Evolutionary conservation across 1,140 invertebrate species (phyloP).

Genomic region (Battus philenor): DNA sequence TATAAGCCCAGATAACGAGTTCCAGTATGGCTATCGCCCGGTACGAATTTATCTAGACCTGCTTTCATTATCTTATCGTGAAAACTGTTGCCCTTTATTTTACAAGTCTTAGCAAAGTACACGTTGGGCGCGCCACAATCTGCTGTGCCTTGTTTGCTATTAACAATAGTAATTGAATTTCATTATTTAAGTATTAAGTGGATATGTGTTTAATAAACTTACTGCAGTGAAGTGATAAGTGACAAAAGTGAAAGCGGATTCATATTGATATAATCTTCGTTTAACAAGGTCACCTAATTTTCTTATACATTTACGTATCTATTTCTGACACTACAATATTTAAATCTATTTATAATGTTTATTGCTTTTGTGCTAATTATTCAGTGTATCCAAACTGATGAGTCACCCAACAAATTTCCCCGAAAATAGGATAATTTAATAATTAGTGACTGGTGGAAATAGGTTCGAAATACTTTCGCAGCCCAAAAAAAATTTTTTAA

Average conservation of each 20-base stretch:
- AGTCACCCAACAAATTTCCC: too few relatives aligned
- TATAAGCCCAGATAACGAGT: conserved; percentile 40
- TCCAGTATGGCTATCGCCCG: conserved; percentile 44
- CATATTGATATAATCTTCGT: not conserved
- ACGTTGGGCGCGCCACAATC: conserved; percentile 37
- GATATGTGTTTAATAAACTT: conserved; percentile 12
- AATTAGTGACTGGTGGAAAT: too few relatives aligned
- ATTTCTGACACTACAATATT: too few relatives aligned
- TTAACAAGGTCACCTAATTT: conserved; percentile 13
- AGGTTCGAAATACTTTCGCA: too few relatives aligned
- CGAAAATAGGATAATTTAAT: too few relatives aligned
- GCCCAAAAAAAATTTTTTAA: too few relatives aligned
- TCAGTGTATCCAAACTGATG: too few relatives aligned
- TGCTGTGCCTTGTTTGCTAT: not conserved
- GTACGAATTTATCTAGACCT: conserved; percentile 72
- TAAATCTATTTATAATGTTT: too few relatives aligned
- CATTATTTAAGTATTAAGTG: not conserved
- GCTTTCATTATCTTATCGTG: conserved; percentile 70
- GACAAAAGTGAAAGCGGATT: conserved; percentile 6
- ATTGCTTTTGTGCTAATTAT: too few relatives aligned
- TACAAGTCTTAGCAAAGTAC: conserved; percentile 38
- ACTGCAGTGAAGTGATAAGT: not conserved
- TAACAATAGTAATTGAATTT: not conserved
- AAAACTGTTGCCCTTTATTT: conserved; percentile 60
- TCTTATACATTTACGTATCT: conserved; percentile 3